Percentiles rank a stretch among this genome's conserved stretches.
phyloP scores from a whole-genome alignment of 2,888 invertebrate genomes.

The Ormyrus labotus region DNA sequence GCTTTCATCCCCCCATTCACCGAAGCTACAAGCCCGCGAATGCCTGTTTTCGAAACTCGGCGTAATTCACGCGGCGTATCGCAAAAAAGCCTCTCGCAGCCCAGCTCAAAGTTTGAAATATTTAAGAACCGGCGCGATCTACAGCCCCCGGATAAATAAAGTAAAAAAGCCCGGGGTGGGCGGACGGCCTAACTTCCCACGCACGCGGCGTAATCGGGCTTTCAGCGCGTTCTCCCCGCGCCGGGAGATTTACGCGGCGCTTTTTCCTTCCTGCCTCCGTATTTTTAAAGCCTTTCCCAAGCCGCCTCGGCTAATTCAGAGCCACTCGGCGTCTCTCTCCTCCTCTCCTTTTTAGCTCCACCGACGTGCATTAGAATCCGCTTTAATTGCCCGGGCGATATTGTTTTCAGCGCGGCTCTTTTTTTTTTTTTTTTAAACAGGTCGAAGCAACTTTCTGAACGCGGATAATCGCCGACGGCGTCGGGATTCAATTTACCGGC shows the following conservation, averaged over 20 bases:
- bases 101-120: not conserved
- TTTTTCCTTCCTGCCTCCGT: constrained; percentile 6
- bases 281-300: constrained; percentile 27
- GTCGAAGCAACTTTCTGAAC: too few species aligned
- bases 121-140: not conserved
- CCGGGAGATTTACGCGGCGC: constrained; percentile 41
- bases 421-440: too few species aligned
- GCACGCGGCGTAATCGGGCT: constrained; percentile 37
- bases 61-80: too few species aligned
- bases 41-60: too few species aligned
- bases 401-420: too few species aligned
- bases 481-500: too few species aligned
- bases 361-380: constrained; percentile 14
- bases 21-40: too few species aligned
- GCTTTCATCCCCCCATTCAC: too few species aligned
- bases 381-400: constrained; percentile 21
- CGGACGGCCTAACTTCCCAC: not conserved
- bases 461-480: too few species aligned
- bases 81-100: not conserved
- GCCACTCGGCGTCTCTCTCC: not conserved
- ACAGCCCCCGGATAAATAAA: not conserved
- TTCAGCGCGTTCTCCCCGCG: constrained; percentile 24
- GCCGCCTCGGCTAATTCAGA: too few species aligned
- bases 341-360: not conserved
- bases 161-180: not conserved